phyloP scores from a whole-genome alignment of 2,888 invertebrate genomes.

The Tenthredo mesomela region DNA sequence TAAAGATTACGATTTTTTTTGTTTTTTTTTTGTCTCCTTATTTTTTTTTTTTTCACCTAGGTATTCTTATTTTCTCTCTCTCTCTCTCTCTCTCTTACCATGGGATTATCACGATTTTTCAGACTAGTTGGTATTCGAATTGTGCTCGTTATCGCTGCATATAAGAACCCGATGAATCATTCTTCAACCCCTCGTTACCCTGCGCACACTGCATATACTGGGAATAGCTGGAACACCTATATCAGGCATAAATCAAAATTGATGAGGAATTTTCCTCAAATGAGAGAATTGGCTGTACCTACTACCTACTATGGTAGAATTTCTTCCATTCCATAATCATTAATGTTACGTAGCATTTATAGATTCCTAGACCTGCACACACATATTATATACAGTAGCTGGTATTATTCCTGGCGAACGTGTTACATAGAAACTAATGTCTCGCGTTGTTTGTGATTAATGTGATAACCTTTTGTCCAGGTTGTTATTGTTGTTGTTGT shows the following conservation, averaged over 20 bases:
- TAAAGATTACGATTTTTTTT: neutral
- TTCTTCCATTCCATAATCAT: neutral
- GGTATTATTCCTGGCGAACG: neutral
- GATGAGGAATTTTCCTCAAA: neutral
- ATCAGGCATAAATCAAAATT: conserved; percentile 2
- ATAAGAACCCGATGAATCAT: conserved; percentile 30
- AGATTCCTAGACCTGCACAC: neutral
- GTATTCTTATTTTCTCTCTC: neutral
- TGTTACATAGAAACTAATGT: neutral
- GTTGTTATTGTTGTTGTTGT: neutral
- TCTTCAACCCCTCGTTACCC: neutral
- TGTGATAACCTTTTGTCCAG: conserved; percentile 15
- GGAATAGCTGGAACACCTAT: neutral
- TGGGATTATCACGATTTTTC: conserved; percentile 5
- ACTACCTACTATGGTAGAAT: neutral
- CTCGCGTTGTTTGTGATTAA: conserved; percentile 33
- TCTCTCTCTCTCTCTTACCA: no score
- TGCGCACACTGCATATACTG: neutral
- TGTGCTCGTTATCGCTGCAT: conserved; percentile 37
- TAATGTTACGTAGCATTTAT: neutral
- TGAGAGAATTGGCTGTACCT: neutral
- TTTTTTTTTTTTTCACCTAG: no score
- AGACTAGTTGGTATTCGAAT: neutral
- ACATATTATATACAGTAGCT: no score
- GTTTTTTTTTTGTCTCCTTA: no score